Base-by-base conservation (phyloP, 1,140 invertebrate genomes). In the Antheraea mylitta region DNA sequence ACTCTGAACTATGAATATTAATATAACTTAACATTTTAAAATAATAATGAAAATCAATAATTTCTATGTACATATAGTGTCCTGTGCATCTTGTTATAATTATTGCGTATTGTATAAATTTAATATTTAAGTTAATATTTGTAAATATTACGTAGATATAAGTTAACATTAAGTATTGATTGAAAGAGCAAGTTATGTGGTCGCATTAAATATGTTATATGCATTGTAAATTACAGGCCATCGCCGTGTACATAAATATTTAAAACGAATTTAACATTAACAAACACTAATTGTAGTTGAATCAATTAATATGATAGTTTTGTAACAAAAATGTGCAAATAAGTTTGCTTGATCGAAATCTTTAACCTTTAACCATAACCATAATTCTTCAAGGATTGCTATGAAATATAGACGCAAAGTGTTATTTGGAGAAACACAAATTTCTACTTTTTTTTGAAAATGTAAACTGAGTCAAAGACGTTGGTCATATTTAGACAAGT, bases 201-300 rank as follows among this genome's bases (percentile, higher is more conserved):
- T 0, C 5, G 11, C 16, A 53, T 53, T 53, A 53, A 53, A 16
- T 53, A 53, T 42, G 16, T 16, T 53, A n/a, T 53, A 13, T 53
- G 13, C 45, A 53, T 76, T 82, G 74, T 88, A 81, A 71, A 75
- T 71, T 76, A 66, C 83, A 85, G 72, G 58, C 75, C 75, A 79
- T 61, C 73, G 68, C 75, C 73, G 5, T 90, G 88, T 90, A 90
- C 76, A 90, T 87, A 90, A 77, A 83, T 87, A 87, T 86, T 88
- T 90, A 87, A 30, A 90, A 90, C 87, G 88, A 90, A 91, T 91
- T 91, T 91, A 90, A 86, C 75, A 83, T 0, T 42, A 30, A 30
- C 22, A 53, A 53, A 53, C 7, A 16, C 11, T 53, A 53, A 80
- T 80, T 74, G 71, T 76, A 75, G 38, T 42, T 42, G 38, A 42